Conservation (phyloP, 2,888 invertebrate species). For the Clusia tigrina region DNA sequence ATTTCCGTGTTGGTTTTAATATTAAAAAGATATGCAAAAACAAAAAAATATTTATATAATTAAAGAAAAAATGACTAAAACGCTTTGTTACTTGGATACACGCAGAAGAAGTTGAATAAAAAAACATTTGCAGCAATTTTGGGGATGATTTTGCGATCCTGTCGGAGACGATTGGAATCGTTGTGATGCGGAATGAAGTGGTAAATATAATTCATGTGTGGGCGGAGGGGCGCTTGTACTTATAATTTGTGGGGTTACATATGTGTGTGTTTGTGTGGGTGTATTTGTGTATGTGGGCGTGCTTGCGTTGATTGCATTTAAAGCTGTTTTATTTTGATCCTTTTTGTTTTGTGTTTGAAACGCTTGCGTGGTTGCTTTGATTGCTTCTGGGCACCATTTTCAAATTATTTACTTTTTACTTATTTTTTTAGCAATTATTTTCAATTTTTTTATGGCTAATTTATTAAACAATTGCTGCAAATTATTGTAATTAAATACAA, state of each 20-base stretch:
- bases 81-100: background rate
- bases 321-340: background rate
- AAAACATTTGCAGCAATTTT: constrained; percentile 6
- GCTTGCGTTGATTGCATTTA: background rate
- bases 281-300: background rate
- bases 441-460: background rate
- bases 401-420: background rate
- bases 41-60: constrained; percentile 1
- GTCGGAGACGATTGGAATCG: no score
- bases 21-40: background rate
- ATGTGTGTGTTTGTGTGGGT: background rate
- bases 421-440: background rate
- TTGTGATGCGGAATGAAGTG: no score
- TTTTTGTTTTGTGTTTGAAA: background rate
- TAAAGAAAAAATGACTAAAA: constrained; percentile 1
- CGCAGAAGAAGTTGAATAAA: background rate
- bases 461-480: background rate
- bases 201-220: no score
- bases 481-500: background rate
- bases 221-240: no score
- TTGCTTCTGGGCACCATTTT: background rate
- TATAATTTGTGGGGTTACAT: background rate
- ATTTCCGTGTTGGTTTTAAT: background rate
- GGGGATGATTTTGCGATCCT: background rate
- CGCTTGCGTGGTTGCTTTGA: background rate